These are phyloP conservation scores for Andrena bucephala DNA, from an alignment of 2,888 invertebrate species.

Conservation along the genomic window DNA sequence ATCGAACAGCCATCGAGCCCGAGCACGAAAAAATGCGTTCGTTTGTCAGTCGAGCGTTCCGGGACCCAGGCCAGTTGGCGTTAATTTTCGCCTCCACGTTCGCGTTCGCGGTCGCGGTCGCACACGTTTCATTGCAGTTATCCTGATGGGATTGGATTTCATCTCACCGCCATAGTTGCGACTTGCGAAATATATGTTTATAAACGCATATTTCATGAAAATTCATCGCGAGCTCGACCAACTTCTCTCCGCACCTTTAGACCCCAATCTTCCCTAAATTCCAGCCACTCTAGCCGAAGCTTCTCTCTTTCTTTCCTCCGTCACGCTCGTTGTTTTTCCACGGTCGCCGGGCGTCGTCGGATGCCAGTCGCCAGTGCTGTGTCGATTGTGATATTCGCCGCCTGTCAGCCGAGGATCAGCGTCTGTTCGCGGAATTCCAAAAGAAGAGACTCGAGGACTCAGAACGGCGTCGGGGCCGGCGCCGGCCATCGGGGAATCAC, in stretches of 20 bases:
- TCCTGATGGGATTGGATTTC: neutral
- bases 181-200: neutral
- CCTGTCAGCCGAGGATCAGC: neutral
- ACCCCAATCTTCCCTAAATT: no score
- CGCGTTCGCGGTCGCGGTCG: neutral
- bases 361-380: neutral
- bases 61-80: no score
- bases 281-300: no score
- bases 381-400: neutral
- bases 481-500: no score
- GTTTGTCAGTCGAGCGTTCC: neutral
- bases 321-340: neutral
- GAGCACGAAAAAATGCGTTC: slow-evolving; percentile 41
- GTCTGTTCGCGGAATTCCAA: neutral
- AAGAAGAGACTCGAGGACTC: neutral
- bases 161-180: neutral
- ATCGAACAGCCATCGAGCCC: slow-evolving; percentile 8
- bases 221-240: neutral
- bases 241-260: no score
- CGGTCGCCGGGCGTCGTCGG: no score
- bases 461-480: no score
- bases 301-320: neutral
- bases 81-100: neutral
- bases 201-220: neutral
- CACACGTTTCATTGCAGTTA: neutral